A percentile compares a stretch with the other conserved stretches of the same genome.
Conservation (phyloP, 1,140 invertebrate species). For the Drosophila busckii region DNA sequence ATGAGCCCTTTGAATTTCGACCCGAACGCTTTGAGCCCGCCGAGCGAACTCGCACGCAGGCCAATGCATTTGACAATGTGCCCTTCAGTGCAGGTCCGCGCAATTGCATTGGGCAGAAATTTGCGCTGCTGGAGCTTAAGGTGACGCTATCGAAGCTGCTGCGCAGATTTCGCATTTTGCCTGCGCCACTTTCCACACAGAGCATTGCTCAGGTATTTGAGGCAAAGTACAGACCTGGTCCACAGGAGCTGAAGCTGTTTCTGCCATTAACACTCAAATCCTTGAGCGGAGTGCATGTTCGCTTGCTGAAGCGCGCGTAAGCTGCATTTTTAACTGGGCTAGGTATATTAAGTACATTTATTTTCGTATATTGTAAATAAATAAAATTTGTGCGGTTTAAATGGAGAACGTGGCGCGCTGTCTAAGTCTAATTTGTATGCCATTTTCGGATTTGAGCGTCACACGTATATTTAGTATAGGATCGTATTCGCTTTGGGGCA, state of each 20-base stretch:
- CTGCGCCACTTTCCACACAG: conserved; percentile 27
- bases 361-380: too few relatives aligned
- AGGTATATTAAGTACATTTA: too few relatives aligned
- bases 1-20: conserved; percentile 86
- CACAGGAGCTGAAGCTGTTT: conserved; percentile 30
- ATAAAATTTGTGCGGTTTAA: too few relatives aligned
- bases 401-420: too few relatives aligned
- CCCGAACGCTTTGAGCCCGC: conserved; percentile 86
- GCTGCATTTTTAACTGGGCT: too few relatives aligned
- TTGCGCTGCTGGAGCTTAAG: conserved; percentile 79
- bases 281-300: conserved; percentile 30
- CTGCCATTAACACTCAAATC: conserved; percentile 47
- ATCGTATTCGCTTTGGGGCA: conserved; percentile 68
- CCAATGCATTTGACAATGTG: conserved; percentile 80
- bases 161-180: conserved; percentile 51
- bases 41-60: conserved; percentile 57
- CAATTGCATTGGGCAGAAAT: conserved; percentile 79
- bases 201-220: conserved; percentile 26
- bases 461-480: conserved; percentile 62
- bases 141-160: conserved; percentile 75
- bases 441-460: conserved; percentile 70
- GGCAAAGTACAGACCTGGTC: conserved; percentile 14
- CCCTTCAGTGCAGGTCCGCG: conserved; percentile 81
- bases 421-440: conserved; percentile 60
- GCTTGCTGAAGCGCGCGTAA: conserved; percentile 18